These are phyloP conservation scores for Azorinus chamasolen DNA, from an alignment of 2,888 invertebrate species.

Conservation along the genomic window DNA sequence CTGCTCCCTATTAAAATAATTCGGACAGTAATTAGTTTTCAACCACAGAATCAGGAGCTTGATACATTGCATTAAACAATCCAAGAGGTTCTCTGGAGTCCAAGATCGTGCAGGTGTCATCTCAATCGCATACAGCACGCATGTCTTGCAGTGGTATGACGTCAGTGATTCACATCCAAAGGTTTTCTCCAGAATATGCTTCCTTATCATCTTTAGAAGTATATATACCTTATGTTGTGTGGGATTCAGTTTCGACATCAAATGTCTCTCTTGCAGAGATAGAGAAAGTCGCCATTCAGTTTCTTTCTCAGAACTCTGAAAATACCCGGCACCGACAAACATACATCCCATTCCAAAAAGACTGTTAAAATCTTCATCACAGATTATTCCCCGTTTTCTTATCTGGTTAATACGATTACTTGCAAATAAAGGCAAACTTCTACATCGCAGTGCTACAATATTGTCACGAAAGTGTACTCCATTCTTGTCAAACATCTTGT, in stretches of 20 bases:
- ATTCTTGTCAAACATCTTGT: too few species aligned
- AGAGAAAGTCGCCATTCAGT: constrained; percentile 1
- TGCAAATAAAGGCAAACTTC: too few species aligned
- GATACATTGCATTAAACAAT: background rate
- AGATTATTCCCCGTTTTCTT: too few species aligned
- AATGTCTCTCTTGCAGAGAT: background rate
- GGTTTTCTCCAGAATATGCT: background rate
- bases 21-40: background rate
- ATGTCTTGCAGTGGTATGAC: constrained; percentile 3
- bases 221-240: constrained; percentile 4
- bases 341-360: too few species aligned
- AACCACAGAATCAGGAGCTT: background rate
- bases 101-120: background rate
- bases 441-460: too few species aligned
- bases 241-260: background rate
- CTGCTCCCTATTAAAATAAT: constrained; percentile 2
- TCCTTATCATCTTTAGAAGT: constrained; percentile 1
- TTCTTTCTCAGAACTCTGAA: too few species aligned
- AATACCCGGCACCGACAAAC: too few species aligned
- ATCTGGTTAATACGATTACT: too few species aligned
- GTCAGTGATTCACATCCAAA: background rate
- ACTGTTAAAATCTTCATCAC: too few species aligned
- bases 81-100: background rate
- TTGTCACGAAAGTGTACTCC: too few species aligned
- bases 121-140: background rate